Base-by-base conservation (phyloP, 2,888 invertebrate species). In the Eilema sororculum region DNA sequence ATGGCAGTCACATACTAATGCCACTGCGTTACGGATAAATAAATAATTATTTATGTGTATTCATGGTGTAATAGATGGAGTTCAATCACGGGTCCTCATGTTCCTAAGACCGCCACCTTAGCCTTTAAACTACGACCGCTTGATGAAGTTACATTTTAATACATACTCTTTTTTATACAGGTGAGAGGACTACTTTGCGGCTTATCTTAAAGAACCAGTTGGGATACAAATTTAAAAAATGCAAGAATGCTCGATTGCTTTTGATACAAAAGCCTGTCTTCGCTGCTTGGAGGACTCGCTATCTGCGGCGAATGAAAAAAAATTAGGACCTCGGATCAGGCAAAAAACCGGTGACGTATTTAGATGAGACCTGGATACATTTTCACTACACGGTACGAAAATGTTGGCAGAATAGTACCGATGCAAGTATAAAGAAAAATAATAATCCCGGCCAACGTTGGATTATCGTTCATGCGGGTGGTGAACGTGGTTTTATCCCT, bases 301-400 rank as follows among this genome's bases (percentile, higher is more conserved):
- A 63, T 10, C 33, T 58, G 22, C 25, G 68, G 16, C 57, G 58
- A 41, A 28, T 61, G 16, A 62, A 57, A 68, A 57, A 68, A 68
- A 68, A 62, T 37, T 10, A 61, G 10, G 25, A 20, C 6, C 25
- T 58, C 20, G 58, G 28, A 5, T 20, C 64, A 12, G 46, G 41
- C 8, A 68, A 68, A 59, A 68, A 61, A 57, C 58, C 58, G 16
- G 68, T 68, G 24, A 59, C 20, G 8, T 68, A 64, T 64, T 9
- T 62, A 20, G 60, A 60, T 20, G 30, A 60, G 16, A 60, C 60
- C 3, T 60, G 60, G 77, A 78, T 81, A 10, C 82, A 81, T 64
- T 33, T 71, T 0, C 74, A 79, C 66, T 78, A 76, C 37, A 73
- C 76, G 13, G 75, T 79, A 16, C 65, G 22, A 30, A 79, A 78